These are phyloP conservation scores for Onychostruthus taczanowskii DNA, from an alignment of 2,113 vertebrate genomes.

Conservation along the genomic window DNA sequence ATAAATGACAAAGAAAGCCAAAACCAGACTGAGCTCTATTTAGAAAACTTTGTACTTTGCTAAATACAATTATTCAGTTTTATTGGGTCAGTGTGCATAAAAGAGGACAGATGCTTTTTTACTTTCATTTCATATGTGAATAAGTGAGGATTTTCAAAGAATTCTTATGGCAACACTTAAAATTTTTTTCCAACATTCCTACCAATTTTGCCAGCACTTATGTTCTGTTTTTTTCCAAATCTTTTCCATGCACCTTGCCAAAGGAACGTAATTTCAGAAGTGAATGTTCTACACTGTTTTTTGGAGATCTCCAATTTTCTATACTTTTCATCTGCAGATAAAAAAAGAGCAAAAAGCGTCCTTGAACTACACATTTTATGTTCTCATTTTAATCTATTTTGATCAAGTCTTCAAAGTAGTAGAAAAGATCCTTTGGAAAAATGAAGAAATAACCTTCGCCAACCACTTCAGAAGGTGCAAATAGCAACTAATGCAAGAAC, in stretches of 20 bases:
- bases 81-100: conserved; percentile 67
- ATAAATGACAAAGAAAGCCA: conserved; percentile 70
- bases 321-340: conserved; percentile 46
- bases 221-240: conserved; percentile 52
- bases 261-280: conserved; percentile 75
- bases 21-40: conserved; percentile 55
- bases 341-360: conserved; percentile 3
- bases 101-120: conserved; percentile 74
- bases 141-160: conserved; percentile 74
- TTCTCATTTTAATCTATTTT: background rate
- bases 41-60: conserved; percentile 60
- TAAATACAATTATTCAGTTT: conserved; percentile 70
- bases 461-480: background rate
- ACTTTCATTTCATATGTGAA: conserved; percentile 73
- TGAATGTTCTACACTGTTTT: conserved; percentile 68
- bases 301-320: conserved; percentile 57
- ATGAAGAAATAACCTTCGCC: background rate
- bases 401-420: background rate
- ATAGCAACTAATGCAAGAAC: background rate
- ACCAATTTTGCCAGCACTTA: conserved; percentile 73
- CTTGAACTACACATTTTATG: background rate
- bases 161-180: conserved; percentile 73
- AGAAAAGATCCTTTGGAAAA: background rate
- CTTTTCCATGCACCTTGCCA: conserved; percentile 76
- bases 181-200: conserved; percentile 74